Percentiles rank a stretch among this genome's conserved stretches.
Evolutionary conservation across 1,140 invertebrate genomes (phyloP).

Genomic region (Nylanderia fulva): DNA sequence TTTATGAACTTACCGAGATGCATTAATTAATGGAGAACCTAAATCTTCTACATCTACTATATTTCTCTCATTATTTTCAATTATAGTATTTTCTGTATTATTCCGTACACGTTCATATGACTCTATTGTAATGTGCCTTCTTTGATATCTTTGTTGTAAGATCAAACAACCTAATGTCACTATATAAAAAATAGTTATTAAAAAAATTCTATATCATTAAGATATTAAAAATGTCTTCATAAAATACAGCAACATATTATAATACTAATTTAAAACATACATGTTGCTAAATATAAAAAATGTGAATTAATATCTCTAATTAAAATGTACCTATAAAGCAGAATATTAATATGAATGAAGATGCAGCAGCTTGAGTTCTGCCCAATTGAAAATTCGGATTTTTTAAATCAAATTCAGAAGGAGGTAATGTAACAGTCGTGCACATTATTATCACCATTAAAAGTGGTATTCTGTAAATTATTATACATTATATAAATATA

Average conservation of each 20-base stretch:
- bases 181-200: conserved; percentile 72
- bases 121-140: conserved; percentile 80
- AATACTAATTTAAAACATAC: not conserved
- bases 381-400: conserved; percentile 95
- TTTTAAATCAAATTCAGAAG: conserved; percentile 84
- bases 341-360: conserved; percentile 88
- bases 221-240: not conserved
- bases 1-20: conserved; percentile 65
- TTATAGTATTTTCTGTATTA: conserved; percentile 73
- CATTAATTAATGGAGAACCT: conserved; percentile 76
- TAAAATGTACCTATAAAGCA: conserved; percentile 88
- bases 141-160: conserved; percentile 90
- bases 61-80: conserved; percentile 80
- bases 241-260: not conserved
- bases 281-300: not conserved
- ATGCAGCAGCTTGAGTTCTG: conserved; percentile 89
- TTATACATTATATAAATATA: conserved; percentile 22
- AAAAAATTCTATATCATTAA: not conserved
- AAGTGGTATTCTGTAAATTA: conserved; percentile 85
- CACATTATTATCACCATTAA: conserved; percentile 82
- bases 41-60: conserved; percentile 92
- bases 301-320: conserved; percentile 9
- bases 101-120: conserved; percentile 80
- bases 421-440: conserved; percentile 70
- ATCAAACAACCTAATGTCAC: conserved; percentile 91